A percentile compares a stretch with the other conserved stretches of the same genome.
phyloP scores from a whole-genome alignment of 2,888 invertebrate species.

The Elysia crispata region DNA sequence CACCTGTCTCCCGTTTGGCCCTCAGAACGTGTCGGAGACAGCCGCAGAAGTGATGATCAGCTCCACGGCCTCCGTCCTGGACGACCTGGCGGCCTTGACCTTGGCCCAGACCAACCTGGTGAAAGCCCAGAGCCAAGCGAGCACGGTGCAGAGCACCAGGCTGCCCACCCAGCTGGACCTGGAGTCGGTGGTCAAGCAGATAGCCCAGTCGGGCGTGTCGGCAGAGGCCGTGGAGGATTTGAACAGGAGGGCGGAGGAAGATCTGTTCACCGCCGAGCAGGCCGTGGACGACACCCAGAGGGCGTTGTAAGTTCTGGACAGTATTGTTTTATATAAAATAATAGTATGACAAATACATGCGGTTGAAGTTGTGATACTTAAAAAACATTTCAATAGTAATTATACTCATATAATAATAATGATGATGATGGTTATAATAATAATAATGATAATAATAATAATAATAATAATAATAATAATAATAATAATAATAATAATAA shows the following conservation, averaged over 20 bases:
- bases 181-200: conserved; percentile 27
- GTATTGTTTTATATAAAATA: background rate
- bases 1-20: too few relatives aligned
- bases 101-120: conserved; percentile 36
- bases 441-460: too few relatives aligned
- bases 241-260: conserved; percentile 14
- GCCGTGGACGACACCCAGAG: conserved; percentile 27
- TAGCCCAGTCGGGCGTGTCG: conserved; percentile 4
- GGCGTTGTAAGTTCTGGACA: conserved; percentile 36
- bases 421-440: too few relatives aligned
- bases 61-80: conserved; percentile 28
- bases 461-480: too few relatives aligned
- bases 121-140: background rate
- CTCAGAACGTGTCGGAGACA: conserved; percentile 33
- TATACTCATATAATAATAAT: too few relatives aligned
- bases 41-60: conserved; percentile 30
- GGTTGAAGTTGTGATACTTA: too few relatives aligned
- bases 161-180: conserved; percentile 5
- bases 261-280: conserved; percentile 24
- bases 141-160: background rate
- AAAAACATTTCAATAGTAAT: too few relatives aligned
- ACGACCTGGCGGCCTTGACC: conserved; percentile 10
- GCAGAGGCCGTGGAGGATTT: background rate
- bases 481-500: too few relatives aligned
- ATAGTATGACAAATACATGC: background rate